Evolutionary conservation across 2,113 vertebrate genomes (phyloP).

Genomic region (Pelecanoides urinatrix): DNA sequence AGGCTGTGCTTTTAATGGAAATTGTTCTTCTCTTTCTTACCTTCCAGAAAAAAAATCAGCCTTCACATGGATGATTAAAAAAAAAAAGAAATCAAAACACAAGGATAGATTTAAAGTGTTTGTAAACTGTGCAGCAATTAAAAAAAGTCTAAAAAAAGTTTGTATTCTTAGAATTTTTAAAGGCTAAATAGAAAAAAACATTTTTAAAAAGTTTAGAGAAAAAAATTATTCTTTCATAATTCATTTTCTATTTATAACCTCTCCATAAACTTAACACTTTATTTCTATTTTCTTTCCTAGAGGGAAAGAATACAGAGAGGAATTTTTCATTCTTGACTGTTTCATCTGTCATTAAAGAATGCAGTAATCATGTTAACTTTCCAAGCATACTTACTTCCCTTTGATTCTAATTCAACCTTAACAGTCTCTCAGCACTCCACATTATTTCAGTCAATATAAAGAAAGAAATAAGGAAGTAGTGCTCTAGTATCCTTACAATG

Average conservation of each 20-base stretch:
- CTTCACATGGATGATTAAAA: background rate
- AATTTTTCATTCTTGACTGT: background rate
- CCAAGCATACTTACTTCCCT: background rate
- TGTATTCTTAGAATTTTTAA: background rate
- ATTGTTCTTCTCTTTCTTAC: background rate
- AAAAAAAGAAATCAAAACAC: background rate
- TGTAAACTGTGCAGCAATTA: background rate
- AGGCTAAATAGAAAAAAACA: background rate
- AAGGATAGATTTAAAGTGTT: background rate
- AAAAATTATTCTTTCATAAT: background rate
- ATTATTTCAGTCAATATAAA: background rate
- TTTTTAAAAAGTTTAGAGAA: background rate
- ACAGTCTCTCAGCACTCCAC: background rate
- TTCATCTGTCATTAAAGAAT: background rate
- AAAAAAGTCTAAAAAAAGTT: background rate
- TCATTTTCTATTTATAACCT: background rate
- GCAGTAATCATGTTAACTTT: background rate
- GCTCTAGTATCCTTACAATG: background rate
- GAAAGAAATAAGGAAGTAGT: background rate
- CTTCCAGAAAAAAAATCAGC: background rate
- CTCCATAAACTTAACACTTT: background rate
- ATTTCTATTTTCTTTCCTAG: background rate
- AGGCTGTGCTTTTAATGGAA: background rate
- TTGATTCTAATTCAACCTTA: background rate
- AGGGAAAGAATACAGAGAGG: background rate